Evolutionary conservation across 1,140 invertebrate species (phyloP), one percentile per base, ranked within the genome.

Genomic region (Diabrotica undecimpunctata): DNA sequence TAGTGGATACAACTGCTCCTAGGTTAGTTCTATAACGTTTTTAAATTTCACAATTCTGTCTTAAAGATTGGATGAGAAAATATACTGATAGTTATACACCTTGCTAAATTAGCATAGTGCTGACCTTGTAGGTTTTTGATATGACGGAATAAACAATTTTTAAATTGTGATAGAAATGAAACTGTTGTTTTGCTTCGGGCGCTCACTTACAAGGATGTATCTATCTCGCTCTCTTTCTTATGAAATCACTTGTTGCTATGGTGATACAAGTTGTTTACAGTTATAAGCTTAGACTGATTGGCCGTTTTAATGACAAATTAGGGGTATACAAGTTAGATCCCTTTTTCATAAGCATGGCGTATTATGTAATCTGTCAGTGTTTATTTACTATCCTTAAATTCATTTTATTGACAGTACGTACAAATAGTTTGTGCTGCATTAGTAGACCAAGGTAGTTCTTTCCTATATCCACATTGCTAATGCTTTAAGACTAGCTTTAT

Each of bases 1-100:
- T 70, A 36, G 63, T 70, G 69, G 71, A 70, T 66, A 62, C 55
- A 37, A 58, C 66, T 57, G 66, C 71, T 14, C 65, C 69, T 66
- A 72, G 71, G 71, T 72, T 64, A 66, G 71, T 72, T 61, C 61
- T 36, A 46, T 6, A 46, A 46, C 6, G 41, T n/a, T 46, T 52
- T 37, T 64, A 35, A 54, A 25, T 55, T 25, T 55, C 13, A 25
- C 51, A 11, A 6, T 36, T 9, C 25, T 14, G 35, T 55, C 25
- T 36, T 55, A 13, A 6, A 10, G 3, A 55, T 5, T 10, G 54
- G 25, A 55, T 13, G 25, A 10, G 54, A 25, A 14, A 6, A 11
- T 25, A 11, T 10, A 13, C 12, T 6, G 12, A 10, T 25, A 55
- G 14, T n/a, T 14, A 11, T 11, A 25, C 11, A 9, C 54, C 54